Base-by-base conservation (phyloP, 1,140 invertebrate genomes). In the Amphibalanus amphitrite region DNA sequence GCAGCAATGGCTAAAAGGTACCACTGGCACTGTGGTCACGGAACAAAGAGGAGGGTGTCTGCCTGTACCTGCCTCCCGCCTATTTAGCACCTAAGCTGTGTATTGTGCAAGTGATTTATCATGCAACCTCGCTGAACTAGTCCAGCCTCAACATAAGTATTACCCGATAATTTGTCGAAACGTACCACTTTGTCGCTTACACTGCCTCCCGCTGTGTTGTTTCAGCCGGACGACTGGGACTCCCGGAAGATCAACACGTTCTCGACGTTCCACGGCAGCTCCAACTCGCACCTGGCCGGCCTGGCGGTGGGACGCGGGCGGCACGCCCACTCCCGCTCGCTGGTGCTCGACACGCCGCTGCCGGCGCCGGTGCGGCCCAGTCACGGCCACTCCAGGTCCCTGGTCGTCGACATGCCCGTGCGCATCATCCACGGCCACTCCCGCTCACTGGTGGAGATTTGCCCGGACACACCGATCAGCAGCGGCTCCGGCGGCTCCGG, bases 181-280 rank as follows among this genome's bases (percentile, higher is more conserved):
- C n/a, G n/a, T n/a, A n/a, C n/a, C n/a, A n/a, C n/a, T n/a, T n/a
- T n/a, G n/a, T n/a, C n/a, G n/a, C n/a, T n/a, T n/a, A n/a, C n/a
- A n/a, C n/a, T n/a, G n/a, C n/a, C n/a, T n/a, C n/a, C n/a, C n/a
- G n/a, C n/a, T n/a, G n/a, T n/a, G n/a, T n/a, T n/a, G 17, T 74
- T 75, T n/a, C 77, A 80, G 77, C 76, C 75, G n/a, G 69, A 73
- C 69, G 78, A 78, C 72, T 80, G 78, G 79, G 77, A 77, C 69
- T 76, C 78, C 30, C 76, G 79, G 26, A 78, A 75, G 40, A 72
- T 80, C n/a, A 79, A 78, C 28, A 79, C 75, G 33, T 80, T 80
- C 74, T 79, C 79, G 67, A 80, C 79, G 25, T 80, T 80, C 72
- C 75, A 77, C 30, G 74, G 78, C 30, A 74, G 75, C 38, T 71